Percentiles rank a stretch among this genome's conserved stretches.
Conservation (phyloP, 1,140 invertebrate species). For the Drosophila orosa region DNA sequence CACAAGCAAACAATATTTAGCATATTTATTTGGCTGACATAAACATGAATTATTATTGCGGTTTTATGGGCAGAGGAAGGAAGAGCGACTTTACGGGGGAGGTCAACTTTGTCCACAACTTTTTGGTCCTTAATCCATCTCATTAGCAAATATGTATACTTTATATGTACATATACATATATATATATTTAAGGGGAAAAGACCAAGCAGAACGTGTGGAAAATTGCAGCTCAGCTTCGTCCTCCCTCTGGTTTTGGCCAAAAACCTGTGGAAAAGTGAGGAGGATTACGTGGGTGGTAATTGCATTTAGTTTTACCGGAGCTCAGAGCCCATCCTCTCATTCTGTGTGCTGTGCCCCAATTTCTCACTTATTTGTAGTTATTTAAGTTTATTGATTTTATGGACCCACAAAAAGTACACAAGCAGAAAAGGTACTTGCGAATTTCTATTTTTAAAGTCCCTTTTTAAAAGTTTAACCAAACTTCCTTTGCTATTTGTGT, state of each 20-base stretch:
- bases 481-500: background rate
- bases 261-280: conserved; percentile 23
- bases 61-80: background rate
- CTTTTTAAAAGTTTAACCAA: background rate
- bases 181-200: background rate
- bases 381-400: conserved; percentile 80
- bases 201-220: conserved; percentile 17
- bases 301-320: conserved; percentile 43
- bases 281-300: conserved; percentile 38
- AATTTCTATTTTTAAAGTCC: no score
- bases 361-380: conserved; percentile 68
- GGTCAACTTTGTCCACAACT: conserved; percentile 45
- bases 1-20: conserved; percentile 44
- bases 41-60: conserved; percentile 53
- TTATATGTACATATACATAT: background rate
- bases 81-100: background rate
- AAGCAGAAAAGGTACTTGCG: background rate
- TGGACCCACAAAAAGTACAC: conserved; percentile 27
- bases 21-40: conserved; percentile 55
- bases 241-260: background rate
- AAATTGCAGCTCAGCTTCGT: conserved; percentile 35
- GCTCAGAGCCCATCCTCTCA: background rate
- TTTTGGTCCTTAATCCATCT: conserved; percentile 55
- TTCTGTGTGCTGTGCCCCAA: conserved; percentile 53
- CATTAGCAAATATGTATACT: conserved; percentile 60